Base-by-base conservation (phyloP, 2,113 vertebrate genomes). In the Falco punctatus region DNA sequence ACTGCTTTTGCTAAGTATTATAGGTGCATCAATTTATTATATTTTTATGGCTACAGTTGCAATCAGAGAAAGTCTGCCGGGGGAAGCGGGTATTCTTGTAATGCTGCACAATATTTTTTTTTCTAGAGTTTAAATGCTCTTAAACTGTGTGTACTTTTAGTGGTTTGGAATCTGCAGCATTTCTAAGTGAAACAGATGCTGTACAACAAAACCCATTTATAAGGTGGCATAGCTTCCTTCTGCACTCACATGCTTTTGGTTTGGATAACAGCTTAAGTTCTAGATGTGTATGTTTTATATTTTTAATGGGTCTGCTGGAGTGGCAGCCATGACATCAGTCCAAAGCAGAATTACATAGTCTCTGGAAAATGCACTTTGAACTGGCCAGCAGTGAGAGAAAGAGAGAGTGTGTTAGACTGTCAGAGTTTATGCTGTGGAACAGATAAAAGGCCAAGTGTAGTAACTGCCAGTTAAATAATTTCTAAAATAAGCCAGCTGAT, bases 281-380 rank as follows among this genome's bases (percentile, higher is more conserved):
- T 78, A 67, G 40, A 67, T 77, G 16, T 40, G 44, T 79, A 27
- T 67, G 24, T 38, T 86, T 91, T 81, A 44, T 78, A 49, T 91
- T 96, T 92, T 89, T 79, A 91, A 74, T 84, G 35, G 49, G 44
- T 85, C 70, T 94, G 62, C 57, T 85, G 91, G 52, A 89, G 61
- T 79, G 78, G 92, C 88, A 94, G 91, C 83, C 66, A 52, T 92
- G 83, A 84, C 86, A 95, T 95, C 90, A 92, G 91, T 74, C 94
- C 88, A 93, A 89, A 92, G 32, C 49, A 81, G 72, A 51, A 67
- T 95, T 89, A 92, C 65, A 61, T 23, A 88, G 81, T 70, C 71
- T 33, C 38, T 96, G 95, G 94, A 94, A 97, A 97, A 97, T 87
- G 77, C 52, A 46, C 73, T 93, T 93, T 58, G 61, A 90, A 77